Percentiles rank a stretch among this genome's conserved stretches.
These are phyloP conservation scores for Oxygymnocypris stewartii DNA, from an alignment of 2,113 vertebrate genomes.

Conservation along the genomic window DNA sequence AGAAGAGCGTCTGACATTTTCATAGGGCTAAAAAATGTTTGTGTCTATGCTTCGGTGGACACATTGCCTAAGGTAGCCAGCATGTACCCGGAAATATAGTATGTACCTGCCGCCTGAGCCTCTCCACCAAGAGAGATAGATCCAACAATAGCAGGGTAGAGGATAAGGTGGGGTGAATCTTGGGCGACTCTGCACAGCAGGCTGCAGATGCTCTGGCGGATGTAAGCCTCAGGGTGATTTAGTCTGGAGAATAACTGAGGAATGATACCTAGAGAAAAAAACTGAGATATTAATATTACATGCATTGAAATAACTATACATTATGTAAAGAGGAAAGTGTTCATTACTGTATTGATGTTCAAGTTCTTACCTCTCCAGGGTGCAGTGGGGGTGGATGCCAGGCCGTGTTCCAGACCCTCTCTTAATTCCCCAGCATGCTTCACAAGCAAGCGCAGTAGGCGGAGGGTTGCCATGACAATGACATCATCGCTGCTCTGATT, in stretches of 20 bases:
- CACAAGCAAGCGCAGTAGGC: constrained; percentile 88
- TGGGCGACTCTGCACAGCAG: constrained; percentile 94
- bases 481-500: constrained; percentile 97
- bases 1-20: not conserved
- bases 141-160: constrained; percentile 97
- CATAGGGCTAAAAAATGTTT: not conserved
- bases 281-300: not conserved
- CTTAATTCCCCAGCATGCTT: constrained; percentile 97
- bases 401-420: constrained; percentile 90
- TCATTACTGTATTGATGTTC: not conserved
- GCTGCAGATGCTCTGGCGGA: constrained; percentile 96
- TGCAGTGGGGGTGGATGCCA: constrained; percentile 94
- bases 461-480: constrained; percentile 96
- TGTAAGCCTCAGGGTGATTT: constrained; percentile 96
- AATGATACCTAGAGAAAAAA: constrained; percentile 84
- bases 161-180: constrained; percentile 94
- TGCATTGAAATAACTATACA: not conserved
- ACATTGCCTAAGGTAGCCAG: not conserved
- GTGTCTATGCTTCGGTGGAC: not conserved
- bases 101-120: constrained; percentile 86
- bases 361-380: constrained; percentile 88
- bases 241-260: constrained; percentile 97
- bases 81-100: not conserved
- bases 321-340: not conserved
- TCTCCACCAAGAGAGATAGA: constrained; percentile 94